Base-by-base conservation (phyloP, 1,140 invertebrate genomes). In the Stenopsyche tienmushanensis region DNA sequence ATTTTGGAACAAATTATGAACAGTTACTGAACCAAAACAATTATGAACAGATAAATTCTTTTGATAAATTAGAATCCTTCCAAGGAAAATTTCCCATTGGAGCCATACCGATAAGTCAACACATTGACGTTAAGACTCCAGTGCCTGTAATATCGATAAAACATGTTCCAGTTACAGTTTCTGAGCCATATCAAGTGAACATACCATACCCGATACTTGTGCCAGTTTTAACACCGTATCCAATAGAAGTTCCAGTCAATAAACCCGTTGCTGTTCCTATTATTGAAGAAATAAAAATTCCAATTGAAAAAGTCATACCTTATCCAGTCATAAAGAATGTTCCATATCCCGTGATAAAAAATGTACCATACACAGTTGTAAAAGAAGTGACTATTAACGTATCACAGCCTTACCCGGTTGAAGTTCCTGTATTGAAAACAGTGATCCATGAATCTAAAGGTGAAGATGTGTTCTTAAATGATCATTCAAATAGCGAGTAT, bases 261-360 rank as follows among this genome's bases (percentile, higher is more conserved):
- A 83, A 87, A 66, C 84, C 85, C 9, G 80, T 87, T 0, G 77
- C 83, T 1, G 84, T 90, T 24, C 83, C 88, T 0, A 82, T 90
- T 13, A 82, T 89, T 55, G 88, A 86, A 71, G 88, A 89, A 64
- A 80, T 90, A 8, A 85, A 84, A 3, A 82, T 90, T 49, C 86
- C 87, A 0, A 82, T 90, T 41, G 87, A 88, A 73, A 89, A 88
- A 71, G 84, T 86, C 53, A 82, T 90, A 1, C 88, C 88, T 0
- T 88, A 85, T 76, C 84, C 87, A 1, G 84, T 90, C 5, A 86
- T 90, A 66, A 90, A 89, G 72, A 81, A 87, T 49, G 81, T 90
- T 9, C 86, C 87, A 1, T 86, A 88, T 71, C 87, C 88, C 1
- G 84, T 90, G 3, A 86, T 89, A 73, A 90, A 90, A 66, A 84